Base-by-base conservation (phyloP, 37 sponge, comb jelly and placozoan genomes). In the Hormiphora californensis region DNA sequence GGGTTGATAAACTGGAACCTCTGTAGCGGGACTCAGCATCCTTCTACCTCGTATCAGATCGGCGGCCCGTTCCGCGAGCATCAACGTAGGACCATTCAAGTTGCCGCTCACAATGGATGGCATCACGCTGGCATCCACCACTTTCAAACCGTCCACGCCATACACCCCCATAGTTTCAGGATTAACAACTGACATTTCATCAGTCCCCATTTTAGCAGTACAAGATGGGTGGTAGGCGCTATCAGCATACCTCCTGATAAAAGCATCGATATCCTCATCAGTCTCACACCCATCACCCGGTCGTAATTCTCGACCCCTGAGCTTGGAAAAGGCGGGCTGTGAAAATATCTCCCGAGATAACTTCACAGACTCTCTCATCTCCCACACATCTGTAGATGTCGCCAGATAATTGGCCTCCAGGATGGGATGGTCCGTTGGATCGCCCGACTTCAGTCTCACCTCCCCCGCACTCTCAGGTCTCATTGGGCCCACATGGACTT, bases 51-150 rank as follows among this genome's bases (percentile, higher is more conserved):
- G 32, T 5, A 94, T 94, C 85, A 94, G 57, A 59, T 94, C 94
- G 0, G 94, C 92, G 33, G 94, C 94, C 86, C 89, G 89, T 86
- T 94, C 94, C 15, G 91, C 94, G 30, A 94, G 89, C 95, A 94
- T 94, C 12, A 92, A 63, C 11, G 44, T 68, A 0, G 92, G 91
- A 0, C 91, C 94, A 62, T 92, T 87, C 30, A 88, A 86, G 54
- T 92, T 92, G 30, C 95, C 92, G 31, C 91, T 87, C 0, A 81
- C 54, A 0, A 92, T 39, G 40, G 87, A 86, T 0, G 95, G 95
- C 88, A 94, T 92, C 0, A 94, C 86, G 12, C 93, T 92, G 7
- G 95, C 95, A 88, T 94, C 95, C 0, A 90, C 93, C n/a, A 94
- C 95, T 8, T 92, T 30, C 27, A 94, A 85, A 1, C 89, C 89